Evolutionary conservation across 2,888 invertebrate genomes (phyloP), one percentile per base, ranked within the genome.

Genomic region (Callyntrura sp.): DNA sequence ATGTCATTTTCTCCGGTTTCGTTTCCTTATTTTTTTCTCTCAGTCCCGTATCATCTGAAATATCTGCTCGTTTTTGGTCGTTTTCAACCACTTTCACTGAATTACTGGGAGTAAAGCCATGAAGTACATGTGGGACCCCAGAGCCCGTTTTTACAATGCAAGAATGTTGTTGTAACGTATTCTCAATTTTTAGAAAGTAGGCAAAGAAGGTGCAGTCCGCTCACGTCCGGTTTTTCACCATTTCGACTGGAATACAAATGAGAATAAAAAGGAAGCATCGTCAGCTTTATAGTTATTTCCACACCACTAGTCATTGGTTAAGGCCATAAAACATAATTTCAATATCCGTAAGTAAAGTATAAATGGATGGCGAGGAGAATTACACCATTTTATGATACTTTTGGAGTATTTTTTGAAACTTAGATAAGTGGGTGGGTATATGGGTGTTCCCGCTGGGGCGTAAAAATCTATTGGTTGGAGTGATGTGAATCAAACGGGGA

Each of bases 161-260:
- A 55, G 48, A 82, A 82, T 62, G 43, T 82, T 57, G 57, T n/a
- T 62, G 62, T 62, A 62, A 82, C 60, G 62, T 82, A 45, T 45
- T 65, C 82, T 23, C 14, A 23, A 45, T 28, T 55, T n/a, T 78
- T n/a, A 78, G n/a, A 81, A 81, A 57, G 17, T 35, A 81, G 65
- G 65, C 23, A 48, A 51, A 28, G 14, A 28, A 60, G 25, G 28
- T 57, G 60, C 84, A 89, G 89, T 89, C 89, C 55, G 51, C 84
- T 89, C 89, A 89, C 89, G 89, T 89, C 43, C 25, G 14, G 55
- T 78, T 73, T 14, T 48, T 25, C 28, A 23, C 20, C n/a, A 60
- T 45, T 76, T 25, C 60, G 6, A 45, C 8, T 11, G 17, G 86
- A 86, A 86, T 86, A 86, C 86, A 79, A 86, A 86, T 79, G 65